A percentile compares a stretch with the other conserved stretches of the same genome.
Conservation (phyloP, 2,888 invertebrate species). For the Toxonevra muliebris region DNA sequence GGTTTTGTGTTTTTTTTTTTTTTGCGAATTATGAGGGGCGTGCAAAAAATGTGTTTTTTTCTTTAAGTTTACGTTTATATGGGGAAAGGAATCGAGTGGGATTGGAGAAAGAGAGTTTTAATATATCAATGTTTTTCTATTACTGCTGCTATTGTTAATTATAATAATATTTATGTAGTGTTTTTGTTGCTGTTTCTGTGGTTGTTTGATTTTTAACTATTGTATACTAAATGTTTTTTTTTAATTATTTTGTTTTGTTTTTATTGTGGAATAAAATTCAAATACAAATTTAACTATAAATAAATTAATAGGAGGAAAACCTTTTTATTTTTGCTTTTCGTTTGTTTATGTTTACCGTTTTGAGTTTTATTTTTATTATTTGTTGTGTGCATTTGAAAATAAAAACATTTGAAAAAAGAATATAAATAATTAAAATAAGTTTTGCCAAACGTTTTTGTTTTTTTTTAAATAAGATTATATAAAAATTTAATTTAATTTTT, state of each 20-base stretch:
- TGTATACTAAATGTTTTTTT: constrained; percentile 29
- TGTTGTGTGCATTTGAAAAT: constrained; percentile 47
- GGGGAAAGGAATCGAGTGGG: no score
- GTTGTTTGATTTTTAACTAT: constrained; percentile 27
- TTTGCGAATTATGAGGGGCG: no score
- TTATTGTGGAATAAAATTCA: constrained; percentile 21
- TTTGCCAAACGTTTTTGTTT: constrained; percentile 57
- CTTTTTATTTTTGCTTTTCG: constrained; percentile 24
- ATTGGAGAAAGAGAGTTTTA: no score
- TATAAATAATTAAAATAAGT: constrained; percentile 41
- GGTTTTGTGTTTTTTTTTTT: no score
- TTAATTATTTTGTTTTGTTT: constrained; percentile 37
- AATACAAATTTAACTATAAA: constrained; percentile 29
- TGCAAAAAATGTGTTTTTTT: no score
- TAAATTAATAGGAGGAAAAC: constrained; percentile 18
- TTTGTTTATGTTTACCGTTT: constrained; percentile 22
- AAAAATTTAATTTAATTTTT: constrained; percentile 38
- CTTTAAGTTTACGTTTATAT: no score
- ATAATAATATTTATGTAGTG: no score
- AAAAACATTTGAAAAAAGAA: constrained; percentile 32
- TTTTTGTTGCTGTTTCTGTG: no score
- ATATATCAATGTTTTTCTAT: no score
- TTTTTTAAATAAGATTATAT: constrained; percentile 44
- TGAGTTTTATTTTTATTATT: constrained; percentile 34
- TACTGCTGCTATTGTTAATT: no score